Percentiles rank a stretch among this genome's conserved stretches.
phyloP scores from a whole-genome alignment of 2,888 invertebrate genomes.

The Conchocele bisecta region DNA sequence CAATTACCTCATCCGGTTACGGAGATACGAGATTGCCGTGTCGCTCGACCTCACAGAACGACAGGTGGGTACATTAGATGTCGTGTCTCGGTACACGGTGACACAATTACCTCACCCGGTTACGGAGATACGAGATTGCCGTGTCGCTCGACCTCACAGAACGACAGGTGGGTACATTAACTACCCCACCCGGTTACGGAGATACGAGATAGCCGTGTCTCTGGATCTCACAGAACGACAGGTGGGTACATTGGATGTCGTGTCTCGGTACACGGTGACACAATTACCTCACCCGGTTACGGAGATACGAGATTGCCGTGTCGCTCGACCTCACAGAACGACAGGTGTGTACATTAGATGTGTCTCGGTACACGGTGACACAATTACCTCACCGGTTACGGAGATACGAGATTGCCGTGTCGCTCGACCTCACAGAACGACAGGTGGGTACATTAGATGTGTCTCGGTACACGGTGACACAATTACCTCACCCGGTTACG shows the following conservation, averaged over 20 bases:
- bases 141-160: constrained; percentile 95
- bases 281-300: constrained; percentile 94
- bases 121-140: constrained; percentile 96
- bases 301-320: constrained; percentile 96
- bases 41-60: constrained; percentile 94
- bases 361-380: no score
- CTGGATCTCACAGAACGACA: constrained; percentile 95
- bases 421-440: constrained; percentile 92
- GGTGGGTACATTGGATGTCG: no score
- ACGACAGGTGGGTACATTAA: constrained; percentile 91
- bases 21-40: constrained; percentile 96
- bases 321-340: constrained; percentile 94
- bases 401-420: constrained; percentile 96
- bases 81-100: no score
- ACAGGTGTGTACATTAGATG: constrained; percentile 86
- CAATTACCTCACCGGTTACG: constrained; percentile 95
- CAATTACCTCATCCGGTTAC: constrained; percentile 94
- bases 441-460: no score
- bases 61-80: no score
- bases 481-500: constrained; percentile 95
- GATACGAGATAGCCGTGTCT: constrained; percentile 96
- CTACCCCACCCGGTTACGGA: constrained; percentile 93
- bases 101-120: constrained; percentile 94
- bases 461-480: no score
- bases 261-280: no score